Base-by-base conservation (phyloP, 2,888 invertebrate genomes). In the Lingula anatina region DNA sequence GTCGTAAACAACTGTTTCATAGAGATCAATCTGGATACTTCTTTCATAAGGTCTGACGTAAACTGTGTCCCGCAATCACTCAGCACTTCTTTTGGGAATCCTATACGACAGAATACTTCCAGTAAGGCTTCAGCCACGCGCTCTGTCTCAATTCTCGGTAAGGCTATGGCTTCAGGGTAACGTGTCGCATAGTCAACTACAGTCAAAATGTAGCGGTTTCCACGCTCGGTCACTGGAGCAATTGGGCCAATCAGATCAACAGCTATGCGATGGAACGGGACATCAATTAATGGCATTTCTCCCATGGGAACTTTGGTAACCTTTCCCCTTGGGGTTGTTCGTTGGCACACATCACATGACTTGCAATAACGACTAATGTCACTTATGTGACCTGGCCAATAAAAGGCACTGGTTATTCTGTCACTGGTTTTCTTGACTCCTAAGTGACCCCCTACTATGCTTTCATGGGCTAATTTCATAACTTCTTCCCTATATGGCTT, bases 111-210 rank as follows among this genome's bases (percentile, higher is more conserved):
- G 27, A 48, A 52, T 12, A 54, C 49, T 9, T 51, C 47, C 2
- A 50, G 7, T 15, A 56, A 41, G 2, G 49, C 55, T 42, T 57
- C 55, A 7, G 55, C 55, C 12, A 50, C 51, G 18, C 37, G 5
- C 24, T 47, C 51, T 5, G 50, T 43, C 28, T 56, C 56, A 12
- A 50, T 43, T 15, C 47, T 46, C 21, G 49, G 47, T 20, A 51
- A 44, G 20, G 48, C 26, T 26, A 39, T 39, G 1, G 51, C 58
- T 21, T 57, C 55, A 7, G 53, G 53, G 26, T 56, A 59, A 18
- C 57, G 45, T 3, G 61, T 58, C 12, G 57, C 53, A 46, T 53
- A 57, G 41, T 62, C 57, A 2, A 56, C 53, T 9, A 57, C 12
- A 0, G 53, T 52, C 9, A 62, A 27, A 5, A 59, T 53, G 40